phyloP scores from a whole-genome alignment of 2,113 vertebrate species.

The Mystacornis crossleyi region DNA sequence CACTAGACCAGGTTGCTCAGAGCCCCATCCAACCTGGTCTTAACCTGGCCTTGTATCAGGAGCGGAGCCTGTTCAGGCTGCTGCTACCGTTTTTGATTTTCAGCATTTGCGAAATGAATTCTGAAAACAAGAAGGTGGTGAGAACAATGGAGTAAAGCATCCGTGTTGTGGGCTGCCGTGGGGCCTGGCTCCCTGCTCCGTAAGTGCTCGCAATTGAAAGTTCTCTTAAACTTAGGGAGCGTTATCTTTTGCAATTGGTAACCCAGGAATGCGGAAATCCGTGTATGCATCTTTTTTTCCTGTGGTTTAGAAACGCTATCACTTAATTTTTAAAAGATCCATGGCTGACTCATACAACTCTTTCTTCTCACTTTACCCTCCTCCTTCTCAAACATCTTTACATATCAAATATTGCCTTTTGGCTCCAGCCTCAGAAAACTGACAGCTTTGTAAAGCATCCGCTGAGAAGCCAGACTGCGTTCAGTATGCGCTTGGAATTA shows the following conservation, averaged over 20 bases:
- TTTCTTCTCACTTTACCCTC: conserved; percentile 35
- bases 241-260: background rate
- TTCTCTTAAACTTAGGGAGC: background rate
- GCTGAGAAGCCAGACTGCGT: conserved; percentile 27
- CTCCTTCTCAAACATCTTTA: conserved; percentile 62
- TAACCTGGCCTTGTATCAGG: background rate
- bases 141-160: conserved; percentile 28
- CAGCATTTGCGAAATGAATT: background rate
- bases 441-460: conserved; percentile 62
- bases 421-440: conserved; percentile 41
- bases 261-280: conserved; percentile 9
- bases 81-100: background rate
- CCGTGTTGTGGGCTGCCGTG: background rate
- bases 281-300: background rate
- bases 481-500: conserved; percentile 50
- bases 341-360: conserved; percentile 43
- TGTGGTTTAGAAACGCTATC: background rate
- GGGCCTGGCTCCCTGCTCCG: fast-evolving
- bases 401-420: conserved; percentile 62
- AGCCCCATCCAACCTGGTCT: background rate
- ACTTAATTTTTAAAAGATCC: conserved; percentile 2
- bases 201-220: background rate
- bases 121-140: background rate
- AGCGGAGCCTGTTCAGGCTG: background rate
- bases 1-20: background rate